Base-by-base conservation (phyloP, 2,888 invertebrate species). In the Scaptomyza tumidula region DNA sequence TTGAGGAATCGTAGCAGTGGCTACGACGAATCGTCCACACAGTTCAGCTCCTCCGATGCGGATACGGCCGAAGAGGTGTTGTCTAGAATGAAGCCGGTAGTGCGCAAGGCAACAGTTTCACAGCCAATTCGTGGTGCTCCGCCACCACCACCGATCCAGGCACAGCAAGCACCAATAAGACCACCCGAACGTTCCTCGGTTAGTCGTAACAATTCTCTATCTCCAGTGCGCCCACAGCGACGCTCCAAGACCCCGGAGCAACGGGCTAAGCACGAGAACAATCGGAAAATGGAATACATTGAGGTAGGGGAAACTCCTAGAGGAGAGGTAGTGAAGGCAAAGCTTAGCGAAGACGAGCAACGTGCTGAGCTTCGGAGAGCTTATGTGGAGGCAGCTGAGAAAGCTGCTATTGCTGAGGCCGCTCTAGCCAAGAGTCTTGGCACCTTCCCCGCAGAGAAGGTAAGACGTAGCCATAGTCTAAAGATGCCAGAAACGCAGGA, bases 11-110 rank as follows among this genome's bases (percentile, higher is more conserved):
- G 72, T 3, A 81, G 75, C 45, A 84, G 80, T 29, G 79, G 78
- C 48, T 88, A 84, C 68, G 90, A 92, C 11, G 92, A 92, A 45
- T 92, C 92, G 0, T 92, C 92, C 6, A 92, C 92, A 0, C 90
- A 90, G 60, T 90, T 91, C 33, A 91, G 92, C 6, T 91, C 91
- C 9, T 91, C 92, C 2, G 92, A 92, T 50, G 90, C 91, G 2
- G 92, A 92, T 35, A 83, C 86, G 0, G 63, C 83, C 0, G 85
- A 89, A 52, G 84, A 86, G 27, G 37, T 57, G 0, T 56, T 52
- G 0, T 29, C 71, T 0, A 64, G 72, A 24, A 57, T 56, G 0
- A 88, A 75, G 46, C 71, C 74, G n/a, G 1, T 77, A 1, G 37
- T 64, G 6, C 83, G 85, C 48, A 74, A 69, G 39, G 19, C n/a